These are phyloP conservation scores for Heliconius himera DNA, from an alignment of 1,140 invertebrate species.

Conservation along the genomic window DNA sequence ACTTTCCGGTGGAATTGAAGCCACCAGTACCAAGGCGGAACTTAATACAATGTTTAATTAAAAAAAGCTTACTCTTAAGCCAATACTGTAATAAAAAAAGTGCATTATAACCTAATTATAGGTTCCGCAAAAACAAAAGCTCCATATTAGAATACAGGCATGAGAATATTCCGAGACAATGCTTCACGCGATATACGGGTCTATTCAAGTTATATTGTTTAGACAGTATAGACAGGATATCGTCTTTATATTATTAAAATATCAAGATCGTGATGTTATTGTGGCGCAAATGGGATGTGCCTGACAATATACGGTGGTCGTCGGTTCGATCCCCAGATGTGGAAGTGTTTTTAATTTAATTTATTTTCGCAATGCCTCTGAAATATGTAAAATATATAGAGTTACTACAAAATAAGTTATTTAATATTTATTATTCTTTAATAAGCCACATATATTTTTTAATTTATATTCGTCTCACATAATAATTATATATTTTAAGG, in stretches of 20 bases:
- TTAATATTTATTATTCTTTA: too few species aligned
- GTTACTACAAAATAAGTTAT: too few species aligned
- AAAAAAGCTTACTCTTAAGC: too few species aligned
- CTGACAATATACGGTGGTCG: background rate
- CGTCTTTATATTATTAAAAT: constrained; percentile 5
- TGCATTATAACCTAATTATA: background rate
- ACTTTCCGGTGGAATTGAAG: too few species aligned
- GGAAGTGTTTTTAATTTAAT: too few species aligned
- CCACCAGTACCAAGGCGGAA: too few species aligned
- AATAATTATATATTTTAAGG: too few species aligned
- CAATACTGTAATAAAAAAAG: background rate
- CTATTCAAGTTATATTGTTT: constrained; percentile 6
- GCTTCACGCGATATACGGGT: background rate
- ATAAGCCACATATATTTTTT: too few species aligned
- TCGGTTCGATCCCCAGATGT: background rate
- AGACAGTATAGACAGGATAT: constrained; percentile 6
- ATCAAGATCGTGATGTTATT: background rate
- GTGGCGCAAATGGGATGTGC: background rate
- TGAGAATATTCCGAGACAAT: constrained; percentile 7
- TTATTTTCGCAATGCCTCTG: too few species aligned
- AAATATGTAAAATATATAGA: too few species aligned
- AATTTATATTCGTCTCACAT: too few species aligned
- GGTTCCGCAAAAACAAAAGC: constrained; percentile 6
- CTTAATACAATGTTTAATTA: too few species aligned
- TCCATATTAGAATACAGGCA: background rate